Evolutionary conservation across 2,113 vertebrate species (phyloP).

Genomic region (Nycticorax nycticorax): DNA sequence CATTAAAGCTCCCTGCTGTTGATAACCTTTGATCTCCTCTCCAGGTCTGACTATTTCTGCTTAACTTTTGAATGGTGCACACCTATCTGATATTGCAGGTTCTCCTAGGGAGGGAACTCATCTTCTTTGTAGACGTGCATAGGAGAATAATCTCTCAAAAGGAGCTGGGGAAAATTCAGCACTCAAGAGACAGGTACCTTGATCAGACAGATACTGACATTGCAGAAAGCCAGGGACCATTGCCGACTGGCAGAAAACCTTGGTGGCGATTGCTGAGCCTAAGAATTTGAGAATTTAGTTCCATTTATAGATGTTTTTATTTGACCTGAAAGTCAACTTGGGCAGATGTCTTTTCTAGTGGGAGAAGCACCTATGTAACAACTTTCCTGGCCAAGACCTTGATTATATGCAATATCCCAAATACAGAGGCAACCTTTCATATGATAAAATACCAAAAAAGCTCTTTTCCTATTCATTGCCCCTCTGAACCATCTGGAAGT

Average conservation of each 20-base stretch:
- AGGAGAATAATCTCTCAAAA: neutral
- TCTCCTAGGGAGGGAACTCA: neutral
- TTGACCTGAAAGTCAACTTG: neutral
- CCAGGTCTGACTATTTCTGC: neutral
- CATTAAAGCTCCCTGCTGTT: neutral
- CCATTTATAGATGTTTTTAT: neutral
- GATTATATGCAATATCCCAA: neutral
- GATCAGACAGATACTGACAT: neutral
- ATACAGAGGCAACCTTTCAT: neutral
- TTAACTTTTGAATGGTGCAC: neutral
- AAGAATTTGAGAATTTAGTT: neutral
- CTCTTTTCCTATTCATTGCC: fast-evolving
- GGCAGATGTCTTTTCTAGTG: neutral
- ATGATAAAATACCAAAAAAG: neutral
- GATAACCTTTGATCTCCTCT: constrained; percentile 48
- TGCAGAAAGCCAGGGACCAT: neutral
- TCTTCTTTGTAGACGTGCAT: neutral
- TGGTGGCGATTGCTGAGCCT: fast-evolving
- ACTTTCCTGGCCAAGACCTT: neutral
- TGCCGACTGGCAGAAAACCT: neutral
- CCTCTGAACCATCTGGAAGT: neutral
- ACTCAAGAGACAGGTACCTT: neutral
- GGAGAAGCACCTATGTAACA: neutral
- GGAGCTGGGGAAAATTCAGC: neutral
- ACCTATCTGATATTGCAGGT: neutral